These are phyloP conservation scores for Vulpes ferrilata DNA, from an alignment of 2,113 vertebrate genomes.

Conservation along the genomic window DNA sequence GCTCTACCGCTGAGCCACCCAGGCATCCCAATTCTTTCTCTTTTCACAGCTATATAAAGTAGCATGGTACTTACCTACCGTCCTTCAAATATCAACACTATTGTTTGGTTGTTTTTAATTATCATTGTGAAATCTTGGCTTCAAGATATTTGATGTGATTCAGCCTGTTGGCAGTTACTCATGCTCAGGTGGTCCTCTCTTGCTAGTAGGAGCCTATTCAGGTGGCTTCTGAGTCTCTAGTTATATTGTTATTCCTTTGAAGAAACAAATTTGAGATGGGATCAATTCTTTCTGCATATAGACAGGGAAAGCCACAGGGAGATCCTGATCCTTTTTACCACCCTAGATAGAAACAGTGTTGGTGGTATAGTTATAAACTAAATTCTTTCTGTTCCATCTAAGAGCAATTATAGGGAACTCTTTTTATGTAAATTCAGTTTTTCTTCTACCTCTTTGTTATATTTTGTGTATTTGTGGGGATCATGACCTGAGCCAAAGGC, in stretches of 20 bases:
- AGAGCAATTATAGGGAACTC: neutral
- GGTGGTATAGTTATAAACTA: neutral
- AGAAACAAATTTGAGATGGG: neutral
- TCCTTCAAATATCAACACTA: neutral
- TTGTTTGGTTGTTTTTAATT: neutral
- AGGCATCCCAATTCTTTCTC: neutral
- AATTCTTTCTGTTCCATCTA: neutral
- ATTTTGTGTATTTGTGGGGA: neutral
- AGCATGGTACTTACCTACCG: neutral
- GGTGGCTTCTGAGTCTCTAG: neutral
- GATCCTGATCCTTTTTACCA: neutral
- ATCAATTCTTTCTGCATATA: neutral
- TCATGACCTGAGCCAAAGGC: no score
- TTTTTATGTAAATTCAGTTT: neutral
- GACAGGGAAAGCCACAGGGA: neutral
- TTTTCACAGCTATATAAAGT: neutral
- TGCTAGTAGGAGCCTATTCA: slow-evolving; percentile 36
- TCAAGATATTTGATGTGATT: neutral
- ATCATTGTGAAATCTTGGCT: neutral
- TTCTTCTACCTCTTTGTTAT: neutral
- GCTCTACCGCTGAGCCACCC: no score
- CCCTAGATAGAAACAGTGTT: neutral
- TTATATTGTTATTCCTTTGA: neutral
- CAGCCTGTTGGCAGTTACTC: neutral
- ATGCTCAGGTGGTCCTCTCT: neutral